Base-by-base conservation (phyloP, 2,888 invertebrate genomes). In the Hoplodrina ambigua region DNA sequence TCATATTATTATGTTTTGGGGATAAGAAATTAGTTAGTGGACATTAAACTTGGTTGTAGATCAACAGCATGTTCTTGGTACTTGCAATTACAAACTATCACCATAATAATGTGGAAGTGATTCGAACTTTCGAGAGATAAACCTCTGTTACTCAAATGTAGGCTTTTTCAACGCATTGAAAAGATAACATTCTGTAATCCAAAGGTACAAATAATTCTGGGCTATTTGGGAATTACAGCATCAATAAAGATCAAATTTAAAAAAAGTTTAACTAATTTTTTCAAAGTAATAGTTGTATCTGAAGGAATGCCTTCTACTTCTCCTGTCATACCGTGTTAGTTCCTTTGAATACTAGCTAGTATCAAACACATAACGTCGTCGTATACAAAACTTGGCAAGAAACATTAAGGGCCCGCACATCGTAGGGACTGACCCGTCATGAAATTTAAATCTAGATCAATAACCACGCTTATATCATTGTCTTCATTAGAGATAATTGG, bases 401-500 rank as follows among this genome's bases (percentile, higher is more conserved):
- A 92, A 90, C 96, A 96, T 96, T 95, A 96, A 95, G 94, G 95
- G 94, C 94, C 91, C 91, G 91, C 92, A 94, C 94, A 92, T 94
- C 92, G 93, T 88, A 92, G 94, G 94, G 95, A 95, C 96, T 95
- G 95, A 96, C 96, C 96, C 96, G 94, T 94, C 94, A 94, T 96
- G 96, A 96, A 96, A 96, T 96, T 96, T 95, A 96, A 96, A 96
- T 96, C 96, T 96, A 96, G 96, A 96, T 96, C 96, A 96, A 96
- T 96, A 96, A 95, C 96, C 94, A 90, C 92, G 95, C 96, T 95
- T 96, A 95, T 96, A 96, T 96, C 96, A 96, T 96, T 96, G 96
- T 96, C 96, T 96, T 96, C 96, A 96, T 96, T 96, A 96, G 93
- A 93, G 96, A 94, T 96, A 96, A 96, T 96, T 96, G 96, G 96